phyloP scores from a whole-genome alignment of 2,888 invertebrate species.

The Heliconius erato region DNA sequence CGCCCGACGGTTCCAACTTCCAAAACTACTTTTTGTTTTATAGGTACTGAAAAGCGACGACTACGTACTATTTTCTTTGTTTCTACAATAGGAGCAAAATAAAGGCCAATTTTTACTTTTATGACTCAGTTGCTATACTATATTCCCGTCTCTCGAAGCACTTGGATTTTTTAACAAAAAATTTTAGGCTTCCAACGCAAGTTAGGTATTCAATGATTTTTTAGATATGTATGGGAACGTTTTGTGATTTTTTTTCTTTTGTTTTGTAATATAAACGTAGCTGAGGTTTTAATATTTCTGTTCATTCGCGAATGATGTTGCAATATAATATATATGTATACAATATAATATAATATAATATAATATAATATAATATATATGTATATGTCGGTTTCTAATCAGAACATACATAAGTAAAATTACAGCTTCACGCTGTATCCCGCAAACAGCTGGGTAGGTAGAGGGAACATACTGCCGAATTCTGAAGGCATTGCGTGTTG shows the following conservation, averaged over 20 bases:
- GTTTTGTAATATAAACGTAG: background rate
- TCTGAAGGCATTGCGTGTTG: too few relatives aligned
- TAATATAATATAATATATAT: too few relatives aligned
- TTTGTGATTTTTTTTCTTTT: background rate
- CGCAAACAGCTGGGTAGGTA: too few relatives aligned
- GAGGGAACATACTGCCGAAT: too few relatives aligned
- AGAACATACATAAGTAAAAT: background rate
- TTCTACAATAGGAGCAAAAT: conserved; percentile 28
- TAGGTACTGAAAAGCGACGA: conserved; percentile 24
- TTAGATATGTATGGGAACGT: conserved; percentile 12
- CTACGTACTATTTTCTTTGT: conserved; percentile 34
- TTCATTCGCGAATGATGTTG: background rate
- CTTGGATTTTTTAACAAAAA: conserved; percentile 26
- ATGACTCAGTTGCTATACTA: conserved; percentile 29
- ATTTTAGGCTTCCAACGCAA: conserved; percentile 10
- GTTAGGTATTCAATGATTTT: conserved; percentile 8
- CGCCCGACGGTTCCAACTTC: conserved; percentile 22
- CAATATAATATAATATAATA: too few relatives aligned
- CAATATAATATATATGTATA: too few relatives aligned
- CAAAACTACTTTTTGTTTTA: conserved; percentile 37
- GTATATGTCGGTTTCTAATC: background rate
- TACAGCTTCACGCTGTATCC: too few relatives aligned
- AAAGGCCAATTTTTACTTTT: conserved; percentile 17
- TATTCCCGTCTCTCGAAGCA: conserved; percentile 14
- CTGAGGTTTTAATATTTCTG: background rate